A percentile compares a stretch with the other conserved stretches of the same genome.
These are phyloP conservation scores for Hypselothyrea guttata DNA, from an alignment of 2,888 invertebrate genomes.

Conservation along the genomic window DNA sequence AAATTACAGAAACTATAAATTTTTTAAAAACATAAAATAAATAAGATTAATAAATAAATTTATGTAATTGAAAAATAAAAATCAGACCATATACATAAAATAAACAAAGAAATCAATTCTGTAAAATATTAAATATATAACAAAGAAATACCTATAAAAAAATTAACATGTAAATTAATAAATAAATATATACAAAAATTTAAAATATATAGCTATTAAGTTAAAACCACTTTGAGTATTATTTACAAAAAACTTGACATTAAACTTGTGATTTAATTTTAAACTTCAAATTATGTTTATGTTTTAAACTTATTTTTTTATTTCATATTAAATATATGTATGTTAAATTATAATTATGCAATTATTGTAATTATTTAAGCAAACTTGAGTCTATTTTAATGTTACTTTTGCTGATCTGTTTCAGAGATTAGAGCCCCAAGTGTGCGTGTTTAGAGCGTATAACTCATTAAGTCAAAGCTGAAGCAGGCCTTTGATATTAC, in stretches of 20 bases:
- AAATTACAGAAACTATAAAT: too few species aligned
- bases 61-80: too few species aligned
- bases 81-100: too few species aligned
- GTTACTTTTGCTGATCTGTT: too few species aligned
- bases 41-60: too few species aligned
- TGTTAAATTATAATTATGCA: slow-evolving; percentile 8
- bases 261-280: slow-evolving; percentile 57
- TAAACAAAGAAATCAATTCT: background rate
- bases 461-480: slow-evolving; percentile 5
- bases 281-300: slow-evolving; percentile 50
- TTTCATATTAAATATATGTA: slow-evolving; percentile 6
- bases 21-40: too few species aligned
- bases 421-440: background rate
- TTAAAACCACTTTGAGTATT: background rate
- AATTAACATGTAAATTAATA: background rate
- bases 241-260: slow-evolving; percentile 36
- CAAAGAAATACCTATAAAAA: too few species aligned
- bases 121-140: background rate
- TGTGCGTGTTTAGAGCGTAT: slow-evolving; percentile 23
- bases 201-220: too few species aligned
- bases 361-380: background rate
- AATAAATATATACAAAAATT: too few species aligned
- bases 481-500: slow-evolving; percentile 24
- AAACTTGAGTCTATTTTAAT: too few species aligned
- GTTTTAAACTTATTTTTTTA: slow-evolving; percentile 45